phyloP scores from a whole-genome alignment of 2,888 invertebrate genomes.

The Drosophila vallismaia region DNA sequence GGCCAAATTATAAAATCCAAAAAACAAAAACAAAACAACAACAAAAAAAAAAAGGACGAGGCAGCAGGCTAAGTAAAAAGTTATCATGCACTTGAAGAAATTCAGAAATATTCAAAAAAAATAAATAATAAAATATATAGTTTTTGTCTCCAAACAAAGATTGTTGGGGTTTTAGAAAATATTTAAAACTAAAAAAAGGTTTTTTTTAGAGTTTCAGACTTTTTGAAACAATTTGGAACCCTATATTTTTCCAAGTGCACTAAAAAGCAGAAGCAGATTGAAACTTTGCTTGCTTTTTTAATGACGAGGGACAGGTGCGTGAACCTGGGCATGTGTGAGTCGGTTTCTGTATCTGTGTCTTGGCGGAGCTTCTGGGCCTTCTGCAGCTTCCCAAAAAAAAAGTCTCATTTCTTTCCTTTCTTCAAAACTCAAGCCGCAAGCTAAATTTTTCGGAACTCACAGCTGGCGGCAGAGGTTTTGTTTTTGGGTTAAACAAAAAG shows the following conservation, averaged over 20 bases:
- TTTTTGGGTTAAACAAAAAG: constrained; percentile 11
- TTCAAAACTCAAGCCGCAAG: constrained; percentile 20
- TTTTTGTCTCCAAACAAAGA: not conserved
- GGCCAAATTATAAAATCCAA: constrained; percentile 74
- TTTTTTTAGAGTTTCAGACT: too few relatives aligned
- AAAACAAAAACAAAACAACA: constrained; percentile 15
- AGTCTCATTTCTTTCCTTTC: constrained; percentile 1
- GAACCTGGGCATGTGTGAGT: not conserved
- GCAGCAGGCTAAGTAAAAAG: constrained; percentile 27
- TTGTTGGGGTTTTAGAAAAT: too few relatives aligned
- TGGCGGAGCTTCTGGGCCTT: constrained; percentile 19
- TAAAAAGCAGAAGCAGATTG: constrained; percentile 19
- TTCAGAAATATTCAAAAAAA: too few relatives aligned
- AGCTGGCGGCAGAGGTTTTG: constrained; percentile 13
- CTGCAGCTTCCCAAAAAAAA: constrained; percentile 18
- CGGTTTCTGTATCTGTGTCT: constrained; percentile 7
- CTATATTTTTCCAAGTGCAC: not conserved
- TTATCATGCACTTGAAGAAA: constrained; percentile 1
- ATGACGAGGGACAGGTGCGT: constrained; percentile 44
- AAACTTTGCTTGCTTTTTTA: constrained; percentile 36
- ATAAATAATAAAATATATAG: too few relatives aligned
- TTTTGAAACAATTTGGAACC: too few relatives aligned
- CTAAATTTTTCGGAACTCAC: constrained; percentile 10
- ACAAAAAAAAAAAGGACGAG: constrained; percentile 1
- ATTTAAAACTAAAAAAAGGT: too few relatives aligned